These are phyloP conservation scores for Dioctria rufipes DNA, from an alignment of 2,888 invertebrate species.

Conservation along the genomic window DNA sequence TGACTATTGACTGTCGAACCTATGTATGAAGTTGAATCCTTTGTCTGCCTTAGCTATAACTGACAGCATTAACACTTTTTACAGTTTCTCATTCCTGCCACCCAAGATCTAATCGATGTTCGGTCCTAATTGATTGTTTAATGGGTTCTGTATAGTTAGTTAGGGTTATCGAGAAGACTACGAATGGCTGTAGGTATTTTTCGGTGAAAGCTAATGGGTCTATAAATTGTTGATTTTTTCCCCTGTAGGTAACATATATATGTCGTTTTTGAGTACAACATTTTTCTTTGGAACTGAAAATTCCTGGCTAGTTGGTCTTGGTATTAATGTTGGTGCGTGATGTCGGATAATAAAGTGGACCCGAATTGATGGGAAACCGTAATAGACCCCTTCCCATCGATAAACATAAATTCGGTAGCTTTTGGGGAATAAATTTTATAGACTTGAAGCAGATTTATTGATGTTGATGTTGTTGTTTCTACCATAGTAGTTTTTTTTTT, in stretches of 20 bases:
- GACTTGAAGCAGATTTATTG: background rate
- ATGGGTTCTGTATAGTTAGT: background rate
- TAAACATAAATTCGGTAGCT: background rate
- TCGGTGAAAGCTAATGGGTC: background rate
- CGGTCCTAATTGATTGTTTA: background rate
- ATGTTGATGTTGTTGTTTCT: background rate
- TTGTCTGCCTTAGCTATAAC: background rate
- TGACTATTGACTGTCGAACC: too few species aligned
- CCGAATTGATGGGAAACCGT: background rate
- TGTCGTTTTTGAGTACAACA: background rate
- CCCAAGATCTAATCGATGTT: background rate
- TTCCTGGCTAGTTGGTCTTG: background rate
- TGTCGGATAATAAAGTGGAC: background rate
- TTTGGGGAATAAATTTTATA: background rate
- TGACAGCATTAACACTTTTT: background rate
- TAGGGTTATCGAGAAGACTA: background rate
- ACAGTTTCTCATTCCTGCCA: too few species aligned
- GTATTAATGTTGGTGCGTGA: background rate
- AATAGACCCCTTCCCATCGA: background rate
- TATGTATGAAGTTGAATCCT: background rate
- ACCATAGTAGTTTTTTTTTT: background rate
- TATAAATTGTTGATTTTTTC: too few species aligned
- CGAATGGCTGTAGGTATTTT: background rate
- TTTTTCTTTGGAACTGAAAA: background rate
- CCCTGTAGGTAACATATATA: too few species aligned